phyloP scores from a whole-genome alignment of 2,797 vertebrate genomes.

The Strix occidentalis region DNA sequence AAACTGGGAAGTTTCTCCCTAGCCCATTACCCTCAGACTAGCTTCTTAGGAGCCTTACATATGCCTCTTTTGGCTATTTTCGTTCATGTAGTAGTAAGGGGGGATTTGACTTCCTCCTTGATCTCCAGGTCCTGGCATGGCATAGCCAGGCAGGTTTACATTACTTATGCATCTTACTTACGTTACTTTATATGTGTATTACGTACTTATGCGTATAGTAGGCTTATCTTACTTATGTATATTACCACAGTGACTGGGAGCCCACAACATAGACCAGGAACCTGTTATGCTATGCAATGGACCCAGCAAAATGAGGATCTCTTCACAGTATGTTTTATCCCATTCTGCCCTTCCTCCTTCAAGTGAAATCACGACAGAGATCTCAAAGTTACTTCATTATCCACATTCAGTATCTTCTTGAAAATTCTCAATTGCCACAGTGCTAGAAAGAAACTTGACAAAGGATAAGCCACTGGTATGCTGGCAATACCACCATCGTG shows the following conservation, averaged over 20 bases:
- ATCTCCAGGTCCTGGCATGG: not conserved
- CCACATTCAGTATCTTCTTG: not conserved
- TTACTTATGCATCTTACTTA: not conserved
- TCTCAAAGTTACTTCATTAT: not conserved
- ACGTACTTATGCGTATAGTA: too few relatives aligned
- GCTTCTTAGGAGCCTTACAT: not conserved
- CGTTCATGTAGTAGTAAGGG: not conserved
- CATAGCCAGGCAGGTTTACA: not conserved
- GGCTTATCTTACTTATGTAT: not conserved
- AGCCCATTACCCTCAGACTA: not conserved
- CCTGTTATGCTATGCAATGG: not conserved
- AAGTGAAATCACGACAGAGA: not conserved
- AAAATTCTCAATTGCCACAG: not conserved
- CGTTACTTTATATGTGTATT: not conserved
- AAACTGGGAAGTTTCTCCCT: not conserved
- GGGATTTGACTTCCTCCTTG: not conserved
- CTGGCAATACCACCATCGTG: not conserved
- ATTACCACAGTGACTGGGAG: not conserved
- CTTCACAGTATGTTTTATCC: not conserved
- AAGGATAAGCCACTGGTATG: not conserved
- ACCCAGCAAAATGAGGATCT: not conserved
- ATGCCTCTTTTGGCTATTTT: not conserved
- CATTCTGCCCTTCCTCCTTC: not conserved
- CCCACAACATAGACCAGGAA: not conserved
- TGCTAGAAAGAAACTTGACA: not conserved